These are phyloP conservation scores for Gymnothorax javanicus DNA, from an alignment of 2,797 vertebrate genomes.

Conservation along the genomic window DNA sequence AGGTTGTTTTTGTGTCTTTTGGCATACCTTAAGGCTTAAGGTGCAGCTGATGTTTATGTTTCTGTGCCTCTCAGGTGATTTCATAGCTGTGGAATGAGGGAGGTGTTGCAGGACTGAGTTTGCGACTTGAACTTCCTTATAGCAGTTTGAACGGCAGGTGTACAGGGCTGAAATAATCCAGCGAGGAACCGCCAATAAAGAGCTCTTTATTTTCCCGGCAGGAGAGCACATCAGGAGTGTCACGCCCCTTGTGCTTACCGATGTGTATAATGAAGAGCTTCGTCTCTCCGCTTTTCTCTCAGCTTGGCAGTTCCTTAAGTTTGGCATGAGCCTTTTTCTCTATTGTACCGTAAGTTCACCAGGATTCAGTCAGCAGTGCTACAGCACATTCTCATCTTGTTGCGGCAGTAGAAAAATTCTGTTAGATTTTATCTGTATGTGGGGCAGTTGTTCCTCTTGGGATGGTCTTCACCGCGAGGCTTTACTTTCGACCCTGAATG, in stretches of 20 bases:
- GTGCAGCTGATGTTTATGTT: not conserved
- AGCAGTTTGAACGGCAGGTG: not conserved
- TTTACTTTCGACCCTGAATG: not conserved
- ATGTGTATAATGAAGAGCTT: not conserved
- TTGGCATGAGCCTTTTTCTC: not conserved
- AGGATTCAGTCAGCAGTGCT: not conserved
- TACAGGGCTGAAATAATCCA: not conserved
- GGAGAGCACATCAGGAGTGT: not conserved
- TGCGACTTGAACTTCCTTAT: not conserved
- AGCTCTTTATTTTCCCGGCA: not conserved
- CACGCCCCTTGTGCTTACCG: not conserved
- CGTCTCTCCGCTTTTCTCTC: not conserved
- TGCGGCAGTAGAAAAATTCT: not conserved
- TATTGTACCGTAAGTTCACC: not conserved
- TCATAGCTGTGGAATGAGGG: slow-evolving; percentile 15
- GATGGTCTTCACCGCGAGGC: not conserved
- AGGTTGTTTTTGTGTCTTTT: not conserved
- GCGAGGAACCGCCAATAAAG: not conserved
- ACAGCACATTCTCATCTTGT: not conserved
- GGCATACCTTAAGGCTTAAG: not conserved
- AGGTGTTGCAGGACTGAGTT: not conserved
- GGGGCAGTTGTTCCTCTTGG: not conserved
- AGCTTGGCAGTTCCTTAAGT: not conserved
- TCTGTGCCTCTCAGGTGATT: not conserved
- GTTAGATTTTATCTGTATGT: not conserved